Conservation (phyloP, 2,888 invertebrate genomes). For the Acrocyrtus sp. region DNA sequence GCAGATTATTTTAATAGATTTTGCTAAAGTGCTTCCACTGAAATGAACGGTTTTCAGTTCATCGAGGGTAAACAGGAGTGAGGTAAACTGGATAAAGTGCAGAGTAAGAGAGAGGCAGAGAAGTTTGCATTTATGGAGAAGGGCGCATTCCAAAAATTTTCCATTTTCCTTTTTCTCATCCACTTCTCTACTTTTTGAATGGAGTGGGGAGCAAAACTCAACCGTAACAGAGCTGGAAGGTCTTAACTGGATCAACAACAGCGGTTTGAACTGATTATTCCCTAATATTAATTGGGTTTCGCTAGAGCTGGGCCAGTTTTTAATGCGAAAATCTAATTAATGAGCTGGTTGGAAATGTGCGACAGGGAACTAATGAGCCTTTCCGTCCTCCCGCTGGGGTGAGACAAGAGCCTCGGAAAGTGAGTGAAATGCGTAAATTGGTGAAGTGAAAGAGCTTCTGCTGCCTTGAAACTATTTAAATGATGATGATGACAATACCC, state of each 20-base stretch:
- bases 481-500: conserved; percentile 16
- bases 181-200: too few relatives aligned
- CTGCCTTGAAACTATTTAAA: conserved; percentile 18
- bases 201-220: neutral
- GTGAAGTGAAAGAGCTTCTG: conserved; percentile 31
- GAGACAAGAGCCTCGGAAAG: conserved; percentile 33
- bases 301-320: conserved; percentile 37
- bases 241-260: conserved; percentile 50
- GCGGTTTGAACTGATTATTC: conserved; percentile 51
- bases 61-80: too few relatives aligned
- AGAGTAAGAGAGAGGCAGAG: too few relatives aligned
- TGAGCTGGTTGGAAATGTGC: conserved; percentile 47
- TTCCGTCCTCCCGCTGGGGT: conserved; percentile 32
- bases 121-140: too few relatives aligned
- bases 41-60: too few relatives aligned
- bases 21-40: too few relatives aligned
- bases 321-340: conserved; percentile 52
- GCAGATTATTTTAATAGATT: too few relatives aligned
- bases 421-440: conserved; percentile 44
- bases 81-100: too few relatives aligned
- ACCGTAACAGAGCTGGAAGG: conserved; percentile 15
- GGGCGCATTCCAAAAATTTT: too few relatives aligned
- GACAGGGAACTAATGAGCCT: conserved; percentile 51
- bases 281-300: conserved; percentile 47
- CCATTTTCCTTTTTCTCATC: too few relatives aligned